Percentiles rank a stretch among this genome's conserved stretches.
phyloP scores from a whole-genome alignment of 2,797 vertebrate species.

The Scarus forsteni region DNA sequence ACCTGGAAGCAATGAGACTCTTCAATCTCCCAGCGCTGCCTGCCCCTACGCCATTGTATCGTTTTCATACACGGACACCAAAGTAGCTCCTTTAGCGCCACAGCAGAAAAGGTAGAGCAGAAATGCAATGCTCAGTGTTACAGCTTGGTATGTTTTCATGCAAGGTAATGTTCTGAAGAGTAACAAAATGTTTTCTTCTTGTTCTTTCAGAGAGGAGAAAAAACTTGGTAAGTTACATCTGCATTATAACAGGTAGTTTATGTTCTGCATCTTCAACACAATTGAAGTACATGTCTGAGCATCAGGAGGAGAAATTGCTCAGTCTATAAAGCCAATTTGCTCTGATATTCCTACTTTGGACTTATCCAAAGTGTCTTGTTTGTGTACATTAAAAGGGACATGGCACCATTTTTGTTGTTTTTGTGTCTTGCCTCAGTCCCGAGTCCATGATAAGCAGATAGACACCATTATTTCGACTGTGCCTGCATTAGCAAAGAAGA shows the following conservation, averaged over 20 bases:
- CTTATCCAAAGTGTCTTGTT: no score
- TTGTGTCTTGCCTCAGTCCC: no score
- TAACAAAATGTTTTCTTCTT: constrained; percentile 31
- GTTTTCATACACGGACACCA: constrained; percentile 81
- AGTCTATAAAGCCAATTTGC: no score
- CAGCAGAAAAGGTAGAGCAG: constrained; percentile 72
- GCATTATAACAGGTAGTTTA: background rate
- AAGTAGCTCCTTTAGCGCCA: constrained; percentile 38
- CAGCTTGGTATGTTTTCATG: background rate
- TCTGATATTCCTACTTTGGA: no score
- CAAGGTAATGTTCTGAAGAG: background rate
- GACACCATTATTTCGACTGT: no score
- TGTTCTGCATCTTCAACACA: background rate
- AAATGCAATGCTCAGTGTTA: background rate
- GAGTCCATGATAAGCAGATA: no score
- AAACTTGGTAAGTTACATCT: constrained; percentile 71
- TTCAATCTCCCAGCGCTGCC: constrained; percentile 73
- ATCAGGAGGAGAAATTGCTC: no score
- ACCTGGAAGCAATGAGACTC: constrained; percentile 51
- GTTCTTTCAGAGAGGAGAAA: constrained; percentile 64
- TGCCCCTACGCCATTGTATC: constrained; percentile 82
- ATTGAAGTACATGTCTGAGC: background rate
- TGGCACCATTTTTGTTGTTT: no score
- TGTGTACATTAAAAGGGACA: no score
- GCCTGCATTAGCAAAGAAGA: no score